phyloP scores from a whole-genome alignment of 1,140 invertebrate species.

The Tachypleus tridentatus region DNA sequence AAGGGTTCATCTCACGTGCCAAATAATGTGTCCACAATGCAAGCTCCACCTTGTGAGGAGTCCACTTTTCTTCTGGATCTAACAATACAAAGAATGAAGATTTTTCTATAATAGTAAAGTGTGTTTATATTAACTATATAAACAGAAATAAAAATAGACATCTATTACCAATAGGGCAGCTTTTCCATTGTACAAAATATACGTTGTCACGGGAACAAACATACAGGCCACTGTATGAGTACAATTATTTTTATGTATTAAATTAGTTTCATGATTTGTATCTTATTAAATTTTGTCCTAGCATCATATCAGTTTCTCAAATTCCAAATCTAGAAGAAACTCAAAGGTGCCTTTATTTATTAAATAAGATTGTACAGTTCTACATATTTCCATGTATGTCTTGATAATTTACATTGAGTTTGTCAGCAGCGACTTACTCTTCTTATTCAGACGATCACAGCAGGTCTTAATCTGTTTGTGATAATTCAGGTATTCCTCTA shows the following conservation, averaged over 20 bases:
- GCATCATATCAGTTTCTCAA: neutral
- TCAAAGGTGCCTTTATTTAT: neutral
- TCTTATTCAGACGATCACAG: conserved; percentile 68
- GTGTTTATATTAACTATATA: no score
- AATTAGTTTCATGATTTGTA: no score
- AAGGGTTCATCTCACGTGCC: conserved; percentile 65
- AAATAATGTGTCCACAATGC: conserved; percentile 84
- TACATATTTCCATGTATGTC: neutral
- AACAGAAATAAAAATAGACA: no score
- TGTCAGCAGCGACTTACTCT: conserved; percentile 38
- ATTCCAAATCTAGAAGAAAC: neutral
- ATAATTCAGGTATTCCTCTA: conserved; percentile 91
- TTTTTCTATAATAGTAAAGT: neutral
- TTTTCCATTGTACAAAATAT: no score
- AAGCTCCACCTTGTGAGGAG: conserved; percentile 69
- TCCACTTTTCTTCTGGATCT: conserved; percentile 49
- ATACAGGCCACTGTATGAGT: no score
- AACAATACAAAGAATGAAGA: conserved; percentile 28
- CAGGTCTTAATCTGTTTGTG: conserved; percentile 72
- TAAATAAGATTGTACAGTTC: no score
- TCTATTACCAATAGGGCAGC: no score
- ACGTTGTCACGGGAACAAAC: no score
- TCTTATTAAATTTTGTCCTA: no score
- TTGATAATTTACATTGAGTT: no score
- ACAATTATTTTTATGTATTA: no score